Evolutionary conservation across 2,113 vertebrate species (phyloP).

Genomic region (Dolichotis patagonum): DNA sequence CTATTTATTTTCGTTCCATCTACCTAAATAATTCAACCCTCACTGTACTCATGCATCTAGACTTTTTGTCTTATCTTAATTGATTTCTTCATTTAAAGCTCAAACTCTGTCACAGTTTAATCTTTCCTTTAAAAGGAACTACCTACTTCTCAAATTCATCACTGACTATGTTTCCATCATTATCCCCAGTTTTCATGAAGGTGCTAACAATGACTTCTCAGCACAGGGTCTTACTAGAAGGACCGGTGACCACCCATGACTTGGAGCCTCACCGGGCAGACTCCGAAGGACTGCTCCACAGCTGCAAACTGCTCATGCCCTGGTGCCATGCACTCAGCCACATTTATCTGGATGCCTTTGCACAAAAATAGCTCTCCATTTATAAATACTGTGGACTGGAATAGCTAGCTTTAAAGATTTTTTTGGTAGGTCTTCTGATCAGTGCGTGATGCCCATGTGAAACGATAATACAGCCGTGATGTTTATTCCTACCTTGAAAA

Average conservation of each 20-base stretch:
- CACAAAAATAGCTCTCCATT: slow-evolving; percentile 10
- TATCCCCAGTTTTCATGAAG: background rate
- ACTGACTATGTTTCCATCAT: background rate
- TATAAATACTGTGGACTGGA: background rate
- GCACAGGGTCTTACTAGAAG: background rate
- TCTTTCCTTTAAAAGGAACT: background rate
- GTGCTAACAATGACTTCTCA: slow-evolving; percentile 5
- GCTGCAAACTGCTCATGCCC: background rate
- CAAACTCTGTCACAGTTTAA: slow-evolving; percentile 56
- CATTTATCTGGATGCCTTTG: background rate
- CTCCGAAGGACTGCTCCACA: background rate
- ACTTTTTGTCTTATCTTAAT: slow-evolving; percentile 61
- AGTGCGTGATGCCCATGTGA: background rate
- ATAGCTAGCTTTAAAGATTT: slow-evolving; percentile 42
- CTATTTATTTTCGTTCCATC: slow-evolving; percentile 46
- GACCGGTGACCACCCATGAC: background rate
- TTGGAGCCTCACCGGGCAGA: background rate
- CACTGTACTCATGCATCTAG: background rate
- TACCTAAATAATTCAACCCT: slow-evolving; percentile 45
- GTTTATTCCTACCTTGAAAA: background rate
- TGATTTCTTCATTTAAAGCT: slow-evolving; percentile 55
- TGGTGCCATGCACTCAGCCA: background rate
- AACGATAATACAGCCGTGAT: background rate
- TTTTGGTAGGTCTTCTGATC: background rate
- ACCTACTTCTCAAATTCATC: background rate